phyloP scores from a whole-genome alignment of 1,140 invertebrate species.

The Leptopilina boulardi region DNA sequence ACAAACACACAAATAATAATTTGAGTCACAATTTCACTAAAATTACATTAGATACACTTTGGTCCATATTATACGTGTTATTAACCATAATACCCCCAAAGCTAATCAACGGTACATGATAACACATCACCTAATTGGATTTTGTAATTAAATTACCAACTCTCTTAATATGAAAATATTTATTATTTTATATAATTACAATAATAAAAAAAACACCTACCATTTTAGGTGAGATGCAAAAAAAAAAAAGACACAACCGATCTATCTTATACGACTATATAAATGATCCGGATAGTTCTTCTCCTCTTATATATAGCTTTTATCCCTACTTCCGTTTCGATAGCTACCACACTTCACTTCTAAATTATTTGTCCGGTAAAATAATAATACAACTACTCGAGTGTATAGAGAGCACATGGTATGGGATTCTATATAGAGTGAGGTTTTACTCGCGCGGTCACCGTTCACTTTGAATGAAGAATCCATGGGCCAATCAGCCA shows the following conservation, averaged over 20 bases:
- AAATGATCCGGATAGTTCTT: constrained; percentile 65
- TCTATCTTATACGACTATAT: constrained; percentile 67
- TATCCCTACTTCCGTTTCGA: constrained; percentile 62
- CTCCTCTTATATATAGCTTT: constrained; percentile 74
- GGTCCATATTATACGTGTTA: too few species aligned
- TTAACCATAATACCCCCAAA: too few species aligned
- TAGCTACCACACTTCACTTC: constrained; percentile 60
- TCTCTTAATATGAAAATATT: too few species aligned
- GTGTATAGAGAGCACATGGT: constrained; percentile 45
- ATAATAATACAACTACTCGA: constrained; percentile 57
- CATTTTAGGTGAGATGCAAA: constrained; percentile 45
- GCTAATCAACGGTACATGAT: too few species aligned
- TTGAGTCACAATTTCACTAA: too few species aligned
- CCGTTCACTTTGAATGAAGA: constrained; percentile 56
- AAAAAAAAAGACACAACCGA: constrained; percentile 56
- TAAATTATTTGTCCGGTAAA: constrained; percentile 50
- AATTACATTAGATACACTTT: too few species aligned
- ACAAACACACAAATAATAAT: too few species aligned
- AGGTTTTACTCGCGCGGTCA: constrained; percentile 46
- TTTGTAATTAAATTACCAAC: too few species aligned
- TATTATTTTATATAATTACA: background rate
- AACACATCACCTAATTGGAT: too few species aligned
- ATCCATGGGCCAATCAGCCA: constrained; percentile 50
- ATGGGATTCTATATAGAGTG: constrained; percentile 15
- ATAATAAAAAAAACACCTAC: constrained; percentile 36